These are phyloP conservation scores for Hydractinia symbiolongicarpus DNA, from an alignment of 30 jellyfish, hydroid and myxozoan genomes.

Conservation along the genomic window DNA sequence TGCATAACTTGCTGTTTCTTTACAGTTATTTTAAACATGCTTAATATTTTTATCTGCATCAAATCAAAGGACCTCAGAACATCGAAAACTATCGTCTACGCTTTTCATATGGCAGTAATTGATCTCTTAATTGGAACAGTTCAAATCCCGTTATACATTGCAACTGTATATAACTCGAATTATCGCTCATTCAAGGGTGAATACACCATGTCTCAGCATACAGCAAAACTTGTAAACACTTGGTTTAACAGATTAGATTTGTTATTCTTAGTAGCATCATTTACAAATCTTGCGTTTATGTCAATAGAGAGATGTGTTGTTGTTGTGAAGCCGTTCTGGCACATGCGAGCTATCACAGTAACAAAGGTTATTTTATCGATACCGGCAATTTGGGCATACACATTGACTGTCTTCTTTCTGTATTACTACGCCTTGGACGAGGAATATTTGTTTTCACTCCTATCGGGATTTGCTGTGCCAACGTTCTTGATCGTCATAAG, in stretches of 20 bases:
- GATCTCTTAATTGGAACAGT: background rate
- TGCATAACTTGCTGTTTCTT: background rate
- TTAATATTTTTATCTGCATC: background rate
- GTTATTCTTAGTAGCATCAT: slow-evolving; percentile 6
- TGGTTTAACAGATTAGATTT: slow-evolving; percentile 15
- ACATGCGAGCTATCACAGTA: background rate
- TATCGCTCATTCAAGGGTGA: slow-evolving; percentile 3
- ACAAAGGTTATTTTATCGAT: slow-evolving; percentile 6
- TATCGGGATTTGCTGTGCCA: background rate
- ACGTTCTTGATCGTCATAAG: background rate
- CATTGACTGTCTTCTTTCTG: background rate
- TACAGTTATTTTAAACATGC: background rate
- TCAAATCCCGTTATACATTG: background rate
- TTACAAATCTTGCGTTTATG: slow-evolving; percentile 20
- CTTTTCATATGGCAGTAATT: background rate
- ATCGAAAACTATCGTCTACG: background rate
- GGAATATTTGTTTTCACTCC: background rate
- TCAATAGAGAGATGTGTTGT: slow-evolving; percentile 18
- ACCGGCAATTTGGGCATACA: slow-evolving; percentile 17
- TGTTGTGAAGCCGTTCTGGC: slow-evolving; percentile 25
- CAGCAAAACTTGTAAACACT: background rate
- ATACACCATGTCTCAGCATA: background rate
- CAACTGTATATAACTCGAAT: background rate
- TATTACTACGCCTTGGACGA: slow-evolving; percentile 1
- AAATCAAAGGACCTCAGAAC: background rate